Base-by-base conservation (phyloP, 1,140 invertebrate genomes). In the Hydropsyche tenuis region DNA sequence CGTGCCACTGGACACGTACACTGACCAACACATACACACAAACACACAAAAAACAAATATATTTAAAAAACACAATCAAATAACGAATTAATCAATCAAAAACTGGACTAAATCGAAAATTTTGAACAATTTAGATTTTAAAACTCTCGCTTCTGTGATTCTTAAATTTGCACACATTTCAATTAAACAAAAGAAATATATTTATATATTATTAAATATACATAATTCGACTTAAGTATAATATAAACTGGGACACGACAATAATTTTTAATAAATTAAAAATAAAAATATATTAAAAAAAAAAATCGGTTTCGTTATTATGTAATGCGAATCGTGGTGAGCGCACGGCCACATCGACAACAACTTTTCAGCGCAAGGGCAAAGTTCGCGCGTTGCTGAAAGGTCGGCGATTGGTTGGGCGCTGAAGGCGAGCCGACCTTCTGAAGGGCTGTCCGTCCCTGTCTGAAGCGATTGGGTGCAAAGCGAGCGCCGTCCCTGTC, bases 1-100 rank as follows among this genome's bases (percentile, higher is more conserved):
- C 48, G 66, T 63, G 60, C 76, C 70, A 75, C 76, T 77, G 79
- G 80, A 81, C 80, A 16, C 68, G 30, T 14, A 63, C 14, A 16
- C 53, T 48, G 16, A 37, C 30, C 60, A 63, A 65, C 72, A 74
- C 69, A 45, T 74, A 66, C 69, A 6, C n/a, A 68, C 30, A 25
- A 43, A 53, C 18, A 81, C 80, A 25, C n/a, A 48, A 43, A 16
- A 7, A 20, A 37, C 4, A 27, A 63, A 6, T 12, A 65, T 43
- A 43, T 9, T 18, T n/a, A 63, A 63, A 12, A 27, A 18, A n/a
- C 27, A 45, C 42, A 68, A 43, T 42, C 18, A 66, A 66, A 45
- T 42, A 45, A 45, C n/a, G n/a, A n/a, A n/a, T n/a, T n/a, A n/a
- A n/a, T n/a, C n/a, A n/a, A n/a, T n/a, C n/a, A n/a, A n/a, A n/a